These are phyloP conservation scores for Egretta garzetta DNA, from an alignment of 2,113 vertebrate genomes.

Conservation along the genomic window DNA sequence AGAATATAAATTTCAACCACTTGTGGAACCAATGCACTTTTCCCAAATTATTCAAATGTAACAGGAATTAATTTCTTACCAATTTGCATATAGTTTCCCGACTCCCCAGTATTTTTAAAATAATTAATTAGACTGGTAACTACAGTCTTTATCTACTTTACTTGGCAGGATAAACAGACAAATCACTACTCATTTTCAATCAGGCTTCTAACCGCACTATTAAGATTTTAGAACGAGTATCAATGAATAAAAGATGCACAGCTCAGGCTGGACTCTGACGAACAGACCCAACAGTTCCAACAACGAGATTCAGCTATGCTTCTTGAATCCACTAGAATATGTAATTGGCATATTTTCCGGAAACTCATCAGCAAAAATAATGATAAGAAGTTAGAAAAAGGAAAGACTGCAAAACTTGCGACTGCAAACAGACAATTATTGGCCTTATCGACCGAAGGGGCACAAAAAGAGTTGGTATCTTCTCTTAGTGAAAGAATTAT, in stretches of 20 bases:
- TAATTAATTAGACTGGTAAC: conserved; percentile 57
- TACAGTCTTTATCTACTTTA: conserved; percentile 48
- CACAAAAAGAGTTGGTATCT: neutral
- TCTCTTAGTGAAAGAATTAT: neutral
- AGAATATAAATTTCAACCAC: neutral
- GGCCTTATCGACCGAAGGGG: neutral
- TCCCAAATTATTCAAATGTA: neutral
- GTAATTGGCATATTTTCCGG: neutral
- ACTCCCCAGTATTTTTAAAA: conserved; percentile 33
- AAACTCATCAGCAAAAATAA: conserved; percentile 15
- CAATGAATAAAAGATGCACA: neutral
- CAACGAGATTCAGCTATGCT: neutral
- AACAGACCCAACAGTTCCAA: neutral
- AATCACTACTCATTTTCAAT: conserved; percentile 36
- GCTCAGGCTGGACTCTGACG: neutral
- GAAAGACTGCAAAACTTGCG: neutral
- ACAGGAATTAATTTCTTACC: conserved; percentile 23
- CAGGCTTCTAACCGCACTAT: neutral
- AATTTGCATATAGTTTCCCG: conserved; percentile 17
- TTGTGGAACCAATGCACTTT: neutral
- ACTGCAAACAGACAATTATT: neutral
- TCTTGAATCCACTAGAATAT: neutral
- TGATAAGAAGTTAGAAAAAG: neutral
- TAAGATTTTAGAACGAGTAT: neutral
- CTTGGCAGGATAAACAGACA: conserved; percentile 35